Base-by-base conservation (phyloP, 2,888 invertebrate species). In the Dolichomitus sp. region DNA sequence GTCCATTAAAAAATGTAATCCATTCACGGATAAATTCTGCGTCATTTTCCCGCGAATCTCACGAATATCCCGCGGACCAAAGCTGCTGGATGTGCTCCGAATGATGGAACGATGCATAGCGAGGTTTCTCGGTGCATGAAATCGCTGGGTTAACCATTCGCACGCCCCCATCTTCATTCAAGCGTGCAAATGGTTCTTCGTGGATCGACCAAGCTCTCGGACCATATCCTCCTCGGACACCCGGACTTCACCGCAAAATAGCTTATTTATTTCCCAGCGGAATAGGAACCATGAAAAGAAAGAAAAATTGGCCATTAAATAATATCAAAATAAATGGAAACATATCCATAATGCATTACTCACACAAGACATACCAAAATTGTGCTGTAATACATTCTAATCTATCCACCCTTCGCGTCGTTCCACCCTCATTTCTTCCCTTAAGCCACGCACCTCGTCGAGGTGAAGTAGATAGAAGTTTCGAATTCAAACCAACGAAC, bases 131-230 rank as follows among this genome's bases (percentile, higher is more conserved):
- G 74, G 19, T 69, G 73, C 73, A 72, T 77, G 70, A 81, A 77
- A 81, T 81, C 76, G 73, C 59, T 50, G 69, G 73, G 59, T 68
- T 78, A 76, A 74, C 40, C 73, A 80, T 68, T 73, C 65, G 54
- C 37, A 65, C 65, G 69, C 48, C 61, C 63, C 45, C 54, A 37
- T 74, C 68, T 80, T 80, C 80, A 61, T 80, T 74, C 73, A 68
- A 14, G 57, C 61, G 54, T 80, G 74, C 68, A 80, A 74, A 80
- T 80, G 65, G 74, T 68, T 52, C 57, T 74, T 59, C 57, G 68
- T 59, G 57, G 17, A 30, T 48, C 33, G 61, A 73, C 73, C 73
- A 17, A 48, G 59, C 48, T 48, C 33, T 61, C 73, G 61, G 48
- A 80, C 61, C 50, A 40, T 27, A 12, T 66, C 48, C 40, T 27